These are phyloP conservation scores for Fringilla coelebs DNA, from an alignment of 2,797 vertebrate genomes.

Conservation along the genomic window DNA sequence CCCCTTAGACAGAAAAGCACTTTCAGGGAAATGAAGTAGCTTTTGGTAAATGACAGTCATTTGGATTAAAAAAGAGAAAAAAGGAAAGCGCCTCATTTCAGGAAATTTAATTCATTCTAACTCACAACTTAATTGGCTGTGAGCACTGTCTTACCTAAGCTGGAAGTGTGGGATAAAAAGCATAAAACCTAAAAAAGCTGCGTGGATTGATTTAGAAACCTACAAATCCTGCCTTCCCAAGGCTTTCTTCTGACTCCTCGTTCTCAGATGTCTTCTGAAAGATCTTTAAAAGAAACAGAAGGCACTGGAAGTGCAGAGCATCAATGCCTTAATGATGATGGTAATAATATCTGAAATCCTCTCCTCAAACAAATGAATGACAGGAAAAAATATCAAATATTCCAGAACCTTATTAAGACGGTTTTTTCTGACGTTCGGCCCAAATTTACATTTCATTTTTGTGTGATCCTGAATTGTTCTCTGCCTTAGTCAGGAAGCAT, in stretches of 20 bases:
- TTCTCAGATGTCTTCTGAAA: background rate
- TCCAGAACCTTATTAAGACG: background rate
- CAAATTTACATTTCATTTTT: background rate
- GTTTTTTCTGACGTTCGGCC: background rate
- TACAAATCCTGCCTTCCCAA: background rate
- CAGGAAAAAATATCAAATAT: background rate
- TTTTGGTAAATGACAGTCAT: slow-evolving; percentile 66
- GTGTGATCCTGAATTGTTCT: background rate
- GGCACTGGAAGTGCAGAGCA: background rate
- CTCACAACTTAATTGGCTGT: slow-evolving; percentile 43
- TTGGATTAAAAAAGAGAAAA: slow-evolving; percentile 45
- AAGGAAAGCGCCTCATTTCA: slow-evolving; percentile 23
- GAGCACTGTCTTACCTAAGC: background rate
- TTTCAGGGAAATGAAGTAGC: slow-evolving; percentile 67
- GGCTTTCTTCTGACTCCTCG: background rate
- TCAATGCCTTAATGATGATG: slow-evolving; percentile 10
- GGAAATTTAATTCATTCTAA: slow-evolving; percentile 62
- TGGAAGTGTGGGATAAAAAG: background rate
- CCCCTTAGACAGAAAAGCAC: slow-evolving; percentile 69
- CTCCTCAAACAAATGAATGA: background rate
- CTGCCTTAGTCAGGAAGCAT: background rate
- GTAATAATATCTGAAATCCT: background rate
- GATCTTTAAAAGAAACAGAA: background rate
- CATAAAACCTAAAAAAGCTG: background rate
- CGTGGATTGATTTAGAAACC: slow-evolving; percentile 15